phyloP scores from a whole-genome alignment of 2,888 invertebrate species.

The Cloeon dipterum region DNA sequence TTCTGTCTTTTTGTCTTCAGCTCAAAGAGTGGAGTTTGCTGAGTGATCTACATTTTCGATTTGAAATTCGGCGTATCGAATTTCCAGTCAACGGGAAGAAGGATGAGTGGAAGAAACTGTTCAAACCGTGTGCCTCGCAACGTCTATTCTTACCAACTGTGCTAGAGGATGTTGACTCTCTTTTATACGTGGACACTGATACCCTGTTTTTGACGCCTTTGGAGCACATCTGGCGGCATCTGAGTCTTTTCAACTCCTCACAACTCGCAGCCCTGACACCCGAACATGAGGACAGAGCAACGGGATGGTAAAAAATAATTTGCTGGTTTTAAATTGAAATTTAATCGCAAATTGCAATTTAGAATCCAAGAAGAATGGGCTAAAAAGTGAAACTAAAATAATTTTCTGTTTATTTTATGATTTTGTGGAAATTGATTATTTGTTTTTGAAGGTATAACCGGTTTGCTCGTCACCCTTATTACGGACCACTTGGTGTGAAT shows the following conservation, averaged over 20 bases:
- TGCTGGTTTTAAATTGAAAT: background rate
- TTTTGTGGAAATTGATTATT: background rate
- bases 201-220: constrained; percentile 66
- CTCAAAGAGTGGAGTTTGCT: constrained; percentile 45
- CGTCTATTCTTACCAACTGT: constrained; percentile 66
- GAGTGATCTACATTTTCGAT: constrained; percentile 38
- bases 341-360: background rate
- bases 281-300: constrained; percentile 79
- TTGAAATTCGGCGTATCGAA: constrained; percentile 46
- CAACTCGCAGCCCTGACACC: constrained; percentile 74
- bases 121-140: constrained; percentile 87
- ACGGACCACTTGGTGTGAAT: constrained; percentile 69
- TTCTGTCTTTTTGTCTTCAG: constrained; percentile 15
- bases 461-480: constrained; percentile 87
- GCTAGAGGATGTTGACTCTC: constrained; percentile 52
- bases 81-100: constrained; percentile 49
- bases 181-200: constrained; percentile 86
- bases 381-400: background rate
- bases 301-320: constrained; percentile 42
- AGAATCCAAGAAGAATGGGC: background rate
- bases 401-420: background rate
- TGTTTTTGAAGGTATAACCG: constrained; percentile 40
- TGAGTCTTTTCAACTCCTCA: constrained; percentile 52
- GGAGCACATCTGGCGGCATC: constrained; percentile 63
- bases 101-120: constrained; percentile 67